Evolutionary conservation across 2,888 invertebrate genomes (phyloP).

Genomic region (Limnephilus lunatus): DNA sequence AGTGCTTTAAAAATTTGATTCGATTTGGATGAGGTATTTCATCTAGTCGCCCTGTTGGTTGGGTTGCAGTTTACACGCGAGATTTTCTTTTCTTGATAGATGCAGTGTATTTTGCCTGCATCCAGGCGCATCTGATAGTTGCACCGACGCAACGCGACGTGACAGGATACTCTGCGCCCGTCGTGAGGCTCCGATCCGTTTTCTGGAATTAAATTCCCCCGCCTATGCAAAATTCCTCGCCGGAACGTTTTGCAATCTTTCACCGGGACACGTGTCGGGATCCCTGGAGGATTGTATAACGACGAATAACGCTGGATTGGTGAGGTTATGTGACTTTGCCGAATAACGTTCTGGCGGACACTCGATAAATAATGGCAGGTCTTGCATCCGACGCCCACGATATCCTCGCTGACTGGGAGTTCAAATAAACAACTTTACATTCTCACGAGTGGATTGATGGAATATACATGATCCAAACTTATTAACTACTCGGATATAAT

Average conservation of each 20-base stretch:
- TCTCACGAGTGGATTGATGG: constrained; percentile 54
- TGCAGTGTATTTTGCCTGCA: not conserved
- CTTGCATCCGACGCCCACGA: constrained; percentile 49
- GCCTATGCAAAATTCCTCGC: constrained; percentile 2
- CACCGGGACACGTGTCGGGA: constrained; percentile 36
- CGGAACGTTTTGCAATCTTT: constrained; percentile 6
- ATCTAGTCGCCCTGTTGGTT: not conserved
- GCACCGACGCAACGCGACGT: constrained; percentile 3
- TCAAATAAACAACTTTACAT: constrained; percentile 48
- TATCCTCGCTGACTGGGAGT: not conserved
- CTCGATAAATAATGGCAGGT: not conserved
- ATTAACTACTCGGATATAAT: constrained; percentile 26
- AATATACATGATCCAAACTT: constrained; percentile 45
- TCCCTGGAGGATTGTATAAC: not conserved
- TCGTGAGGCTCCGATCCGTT: constrained; percentile 2
- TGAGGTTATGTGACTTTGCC: not conserved
- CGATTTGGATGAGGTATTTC: not conserved
- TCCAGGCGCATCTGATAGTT: not conserved
- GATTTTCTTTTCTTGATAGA: not conserved
- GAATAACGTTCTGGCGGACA: constrained; percentile 17
- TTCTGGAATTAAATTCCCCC: constrained; percentile 19
- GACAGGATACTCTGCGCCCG: constrained; percentile 38
- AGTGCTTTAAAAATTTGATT: not conserved
- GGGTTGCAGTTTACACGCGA: not conserved
- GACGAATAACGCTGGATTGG: not conserved